phyloP scores from a whole-genome alignment of 2,888 invertebrate genomes.

The Conops quadrifasciatus region DNA sequence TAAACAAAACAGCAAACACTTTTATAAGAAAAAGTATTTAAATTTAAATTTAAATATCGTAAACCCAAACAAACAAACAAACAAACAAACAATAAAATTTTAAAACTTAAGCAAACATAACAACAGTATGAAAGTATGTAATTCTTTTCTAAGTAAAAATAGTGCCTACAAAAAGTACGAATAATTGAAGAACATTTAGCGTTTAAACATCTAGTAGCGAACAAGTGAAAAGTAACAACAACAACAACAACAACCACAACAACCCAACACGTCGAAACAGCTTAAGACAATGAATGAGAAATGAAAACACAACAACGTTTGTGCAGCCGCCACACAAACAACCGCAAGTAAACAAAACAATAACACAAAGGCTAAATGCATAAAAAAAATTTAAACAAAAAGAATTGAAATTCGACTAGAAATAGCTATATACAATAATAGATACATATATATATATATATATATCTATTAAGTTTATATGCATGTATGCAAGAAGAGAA shows the following conservation, averaged over 20 bases:
- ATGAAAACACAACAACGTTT: not conserved
- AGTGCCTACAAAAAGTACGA: conserved; percentile 36
- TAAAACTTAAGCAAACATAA: conserved; percentile 29
- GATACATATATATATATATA: conserved; percentile 17
- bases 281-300: not conserved
- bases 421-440: conserved; percentile 3
- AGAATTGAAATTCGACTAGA: conserved; percentile 7
- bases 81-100: conserved; percentile 34
- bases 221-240: conserved; percentile 25
- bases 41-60: conserved; percentile 23
- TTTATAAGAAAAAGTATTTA: conserved; percentile 33
- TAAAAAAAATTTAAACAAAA: not conserved
- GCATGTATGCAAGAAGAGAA: conserved; percentile 14
- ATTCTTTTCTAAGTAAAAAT: conserved; percentile 38
- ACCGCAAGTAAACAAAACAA: conserved; percentile 32
- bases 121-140: conserved; percentile 20
- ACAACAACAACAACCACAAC: conserved; percentile 27
- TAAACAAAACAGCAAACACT: conserved; percentile 44
- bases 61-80: conserved; percentile 24
- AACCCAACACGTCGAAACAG: conserved; percentile 19
- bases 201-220: no score
- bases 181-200: conserved; percentile 1
- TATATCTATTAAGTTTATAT: conserved; percentile 11
- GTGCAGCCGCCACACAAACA: not conserved
- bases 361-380: conserved; percentile 22